Evolutionary conservation across 1,140 invertebrate genomes (phyloP), one percentile per base, ranked within the genome.

Genomic region (Tribolium madens): DNA sequence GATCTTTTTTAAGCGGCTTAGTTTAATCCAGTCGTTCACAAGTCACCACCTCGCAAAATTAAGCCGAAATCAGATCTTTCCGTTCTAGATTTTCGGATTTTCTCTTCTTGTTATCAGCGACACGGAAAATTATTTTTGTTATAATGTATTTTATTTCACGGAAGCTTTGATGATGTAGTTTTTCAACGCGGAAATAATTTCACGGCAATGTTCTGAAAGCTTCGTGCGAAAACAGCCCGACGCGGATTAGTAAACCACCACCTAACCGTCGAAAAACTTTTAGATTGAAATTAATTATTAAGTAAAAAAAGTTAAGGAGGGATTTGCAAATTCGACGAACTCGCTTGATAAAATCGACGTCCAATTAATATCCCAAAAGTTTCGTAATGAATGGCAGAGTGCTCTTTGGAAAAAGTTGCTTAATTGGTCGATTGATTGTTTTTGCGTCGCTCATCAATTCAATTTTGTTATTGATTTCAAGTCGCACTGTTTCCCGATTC

Each of bases 21-120:
- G 18, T 75, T 52, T 79, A 79, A 79, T 79, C 78, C 78, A 74
- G 64, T 78, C 78, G 78, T 73, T 79, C 76, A 70, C 78, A 79
- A 79, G 78, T 79, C 78, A 74, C 76, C 76, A 79, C 78, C 76
- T 79, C 78, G 36, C 72, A 47, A 79, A 79, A 79, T 79, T 79
- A 78, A 79, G 72, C 75, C 68, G 60, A 53, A 78, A 79, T 79
- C 78, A 64, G 78, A 79, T 79, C 76, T 79, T 42, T 77, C 73
- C 17, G 12, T 26, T 42, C 31, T 60, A 26, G 72, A 57, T 74
- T 74, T 60, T 33, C 5, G 52, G 73, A 74, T 74, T 74, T 74
- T 74, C 73, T 64, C 50, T 52, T 74, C 70, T 68, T 18, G 48
- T 73, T 73, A 18, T 57, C 52, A 18, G 21, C 69, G 31, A 57